These are phyloP conservation scores for Maniola hyperantus DNA, from an alignment of 2,888 invertebrate species.

Conservation along the genomic window DNA sequence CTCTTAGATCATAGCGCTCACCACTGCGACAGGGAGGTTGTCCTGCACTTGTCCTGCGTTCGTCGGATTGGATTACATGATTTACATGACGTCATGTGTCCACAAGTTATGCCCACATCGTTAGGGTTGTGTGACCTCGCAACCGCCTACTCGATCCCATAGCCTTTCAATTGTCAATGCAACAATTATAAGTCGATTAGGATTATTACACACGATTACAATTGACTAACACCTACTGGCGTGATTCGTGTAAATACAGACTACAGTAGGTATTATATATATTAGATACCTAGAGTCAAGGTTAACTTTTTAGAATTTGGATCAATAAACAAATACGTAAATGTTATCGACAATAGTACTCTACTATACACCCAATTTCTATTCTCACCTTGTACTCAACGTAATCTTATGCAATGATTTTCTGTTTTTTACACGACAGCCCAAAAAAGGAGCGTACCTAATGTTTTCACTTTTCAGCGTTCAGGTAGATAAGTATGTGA, in stretches of 20 bases:
- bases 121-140: conserved; percentile 14
- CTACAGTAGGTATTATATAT: too few species aligned
- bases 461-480: too few species aligned
- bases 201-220: conserved; percentile 22
- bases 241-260: background rate
- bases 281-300: background rate
- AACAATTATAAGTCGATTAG: conserved; percentile 63
- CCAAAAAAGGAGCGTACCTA: too few species aligned
- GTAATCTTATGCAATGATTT: background rate
- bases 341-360: background rate
- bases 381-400: background rate
- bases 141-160: conserved; percentile 29
- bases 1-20: too few species aligned
- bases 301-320: background rate
- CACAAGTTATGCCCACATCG: background rate
- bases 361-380: too few species aligned
- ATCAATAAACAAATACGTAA: conserved; percentile 1
- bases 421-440: background rate
- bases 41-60: too few species aligned
- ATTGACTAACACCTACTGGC: conserved; percentile 17
- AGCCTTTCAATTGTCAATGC: conserved; percentile 50
- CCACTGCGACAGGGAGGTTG: too few species aligned
- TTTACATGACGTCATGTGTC: background rate
- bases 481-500: background rate
- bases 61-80: too few species aligned